Evolutionary conservation across 2,113 vertebrate genomes (phyloP).

Genomic region (Anhinga anhinga): DNA sequence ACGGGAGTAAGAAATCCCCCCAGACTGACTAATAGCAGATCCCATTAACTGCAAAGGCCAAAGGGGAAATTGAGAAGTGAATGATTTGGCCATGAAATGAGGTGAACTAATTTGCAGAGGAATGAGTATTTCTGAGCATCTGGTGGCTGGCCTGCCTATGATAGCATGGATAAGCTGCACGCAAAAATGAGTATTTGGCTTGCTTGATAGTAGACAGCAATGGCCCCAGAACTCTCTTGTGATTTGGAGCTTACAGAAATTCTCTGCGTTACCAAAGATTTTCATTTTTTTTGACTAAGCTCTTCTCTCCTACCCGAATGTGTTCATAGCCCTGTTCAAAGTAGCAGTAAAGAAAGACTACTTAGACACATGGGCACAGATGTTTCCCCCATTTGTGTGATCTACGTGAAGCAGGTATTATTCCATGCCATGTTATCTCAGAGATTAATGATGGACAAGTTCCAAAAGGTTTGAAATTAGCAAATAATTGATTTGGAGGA

Average conservation of each 20-base stretch:
- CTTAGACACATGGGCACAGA: neutral
- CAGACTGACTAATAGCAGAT: constrained; percentile 11
- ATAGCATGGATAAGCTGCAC: neutral
- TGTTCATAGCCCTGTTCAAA: neutral
- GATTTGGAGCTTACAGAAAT: constrained; percentile 1
- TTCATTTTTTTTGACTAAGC: neutral
- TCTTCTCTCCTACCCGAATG: neutral
- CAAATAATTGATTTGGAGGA: constrained; percentile 51
- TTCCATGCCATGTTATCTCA: neutral
- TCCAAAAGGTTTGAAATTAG: constrained; percentile 43
- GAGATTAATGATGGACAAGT: neutral
- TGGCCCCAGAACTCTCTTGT: neutral
- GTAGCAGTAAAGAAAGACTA: neutral
- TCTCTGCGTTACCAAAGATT: neutral
- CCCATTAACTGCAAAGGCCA: constrained; percentile 62
- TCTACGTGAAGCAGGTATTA: neutral
- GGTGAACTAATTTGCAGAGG: constrained; percentile 61
- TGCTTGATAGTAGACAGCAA: neutral
- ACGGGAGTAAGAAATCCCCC: constrained; percentile 39
- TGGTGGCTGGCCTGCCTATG: constrained; percentile 32
- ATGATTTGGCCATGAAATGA: constrained; percentile 48
- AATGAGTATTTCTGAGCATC: constrained; percentile 51
- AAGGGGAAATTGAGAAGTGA: constrained; percentile 47
- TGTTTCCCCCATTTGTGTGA: neutral
- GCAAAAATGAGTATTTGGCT: neutral